phyloP scores from a whole-genome alignment of 2,113 vertebrate species.

The Xiphophorus couchianus region DNA sequence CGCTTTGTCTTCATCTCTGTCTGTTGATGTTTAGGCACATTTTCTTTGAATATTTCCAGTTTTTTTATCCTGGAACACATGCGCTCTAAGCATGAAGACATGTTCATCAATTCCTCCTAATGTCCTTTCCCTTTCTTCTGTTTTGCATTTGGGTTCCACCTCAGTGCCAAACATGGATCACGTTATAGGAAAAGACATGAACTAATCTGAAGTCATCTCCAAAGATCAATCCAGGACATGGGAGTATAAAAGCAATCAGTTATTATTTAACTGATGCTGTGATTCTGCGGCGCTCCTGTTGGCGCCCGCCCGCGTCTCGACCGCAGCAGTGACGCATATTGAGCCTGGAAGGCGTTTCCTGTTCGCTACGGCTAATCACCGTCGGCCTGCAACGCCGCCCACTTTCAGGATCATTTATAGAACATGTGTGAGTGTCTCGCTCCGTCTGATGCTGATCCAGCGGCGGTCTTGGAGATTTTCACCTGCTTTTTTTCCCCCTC shows the following conservation, averaged over 20 bases:
- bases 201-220: constrained; percentile 37
- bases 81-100: not conserved
- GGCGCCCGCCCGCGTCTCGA: not conserved
- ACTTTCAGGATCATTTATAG: not conserved
- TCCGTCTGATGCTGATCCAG: not conserved
- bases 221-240: not conserved
- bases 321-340: constrained; percentile 5
- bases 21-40: constrained; percentile 11
- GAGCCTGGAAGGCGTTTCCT: constrained; percentile 5
- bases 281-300: not conserved
- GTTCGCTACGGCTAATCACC: not conserved
- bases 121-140: no score
- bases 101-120: not conserved
- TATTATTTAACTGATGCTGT: not conserved
- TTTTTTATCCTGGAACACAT: not conserved
- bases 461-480: not conserved
- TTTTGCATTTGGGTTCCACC: not conserved
- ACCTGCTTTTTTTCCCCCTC: not conserved
- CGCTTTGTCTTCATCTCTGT: constrained; percentile 14
- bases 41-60: constrained; percentile 2
- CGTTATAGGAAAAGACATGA: constrained; percentile 34
- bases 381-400: not conserved
- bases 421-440: not conserved
- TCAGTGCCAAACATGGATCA: constrained; percentile 31
- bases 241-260: constrained; percentile 21